Evolutionary conservation across 2,797 vertebrate species (phyloP).

Genomic region (Hypotaenidia philippensis): DNA sequence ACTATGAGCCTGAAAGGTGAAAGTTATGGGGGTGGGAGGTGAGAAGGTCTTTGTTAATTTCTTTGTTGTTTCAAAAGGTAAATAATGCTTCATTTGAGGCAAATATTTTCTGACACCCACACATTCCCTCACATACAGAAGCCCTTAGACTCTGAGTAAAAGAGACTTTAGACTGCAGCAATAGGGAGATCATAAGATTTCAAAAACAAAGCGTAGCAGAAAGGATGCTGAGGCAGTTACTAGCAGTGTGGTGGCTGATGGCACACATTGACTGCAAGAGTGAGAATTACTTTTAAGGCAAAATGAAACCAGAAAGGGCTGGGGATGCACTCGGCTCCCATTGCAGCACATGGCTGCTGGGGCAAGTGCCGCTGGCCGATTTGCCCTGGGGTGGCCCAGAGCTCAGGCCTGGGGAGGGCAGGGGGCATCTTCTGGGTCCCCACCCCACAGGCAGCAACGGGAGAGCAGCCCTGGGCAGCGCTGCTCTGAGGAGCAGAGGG

Average conservation of each 20-base stretch:
- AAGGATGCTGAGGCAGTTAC: not conserved
- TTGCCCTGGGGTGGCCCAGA: not conserved
- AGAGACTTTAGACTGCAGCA: not conserved
- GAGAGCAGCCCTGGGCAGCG: fast-evolving
- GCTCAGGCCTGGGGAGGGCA: fast-evolving
- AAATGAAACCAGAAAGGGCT: not conserved
- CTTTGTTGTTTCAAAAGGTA: not conserved
- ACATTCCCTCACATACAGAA: not conserved
- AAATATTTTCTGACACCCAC: not conserved
- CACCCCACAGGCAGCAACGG: fast-evolving
- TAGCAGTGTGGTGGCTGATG: not conserved
- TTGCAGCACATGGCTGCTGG: not conserved
- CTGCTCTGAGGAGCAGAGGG: fast-evolving
- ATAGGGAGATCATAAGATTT: fast-evolving
- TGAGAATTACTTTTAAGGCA: not conserved
- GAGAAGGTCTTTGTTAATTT: not conserved
- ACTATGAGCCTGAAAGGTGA: not conserved
- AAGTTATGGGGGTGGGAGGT: not conserved
- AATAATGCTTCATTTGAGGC: not conserved
- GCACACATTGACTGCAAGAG: not conserved
- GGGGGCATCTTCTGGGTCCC: fast-evolving
- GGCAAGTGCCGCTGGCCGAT: not conserved
- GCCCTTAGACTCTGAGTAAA: not conserved
- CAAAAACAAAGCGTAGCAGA: not conserved
- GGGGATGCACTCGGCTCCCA: fast-evolving